These are phyloP conservation scores for Ptilonorhynchus violaceus DNA, from an alignment of 2,113 vertebrate genomes.

Conservation along the genomic window DNA sequence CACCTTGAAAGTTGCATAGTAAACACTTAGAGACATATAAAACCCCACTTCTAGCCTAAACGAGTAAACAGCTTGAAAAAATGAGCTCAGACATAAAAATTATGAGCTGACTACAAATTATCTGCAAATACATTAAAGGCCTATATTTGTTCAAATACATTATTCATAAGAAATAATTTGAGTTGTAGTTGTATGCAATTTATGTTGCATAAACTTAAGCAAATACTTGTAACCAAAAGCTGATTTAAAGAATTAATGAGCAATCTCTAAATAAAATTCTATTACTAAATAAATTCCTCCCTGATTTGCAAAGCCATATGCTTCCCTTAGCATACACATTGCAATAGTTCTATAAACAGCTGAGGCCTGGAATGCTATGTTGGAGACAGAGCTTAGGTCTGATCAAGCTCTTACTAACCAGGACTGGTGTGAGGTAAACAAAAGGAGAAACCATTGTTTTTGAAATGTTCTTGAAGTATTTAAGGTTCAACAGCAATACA, in stretches of 20 bases:
- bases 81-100: background rate
- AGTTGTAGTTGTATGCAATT: conserved; percentile 11
- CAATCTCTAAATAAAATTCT: conserved; percentile 34
- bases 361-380: background rate
- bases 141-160: conserved; percentile 46
- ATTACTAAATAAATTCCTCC: background rate
- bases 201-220: conserved; percentile 37
- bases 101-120: conserved; percentile 19
- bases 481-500: background rate
- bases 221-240: conserved; percentile 40
- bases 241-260: conserved; percentile 50
- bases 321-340: background rate
- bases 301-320: background rate
- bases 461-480: background rate
- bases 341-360: background rate
- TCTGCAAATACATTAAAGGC: conserved; percentile 26
- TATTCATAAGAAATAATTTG: conserved; percentile 46
- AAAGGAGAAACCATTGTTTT: background rate
- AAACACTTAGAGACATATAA: background rate
- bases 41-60: background rate
- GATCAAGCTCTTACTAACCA: background rate
- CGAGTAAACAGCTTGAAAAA: conserved; percentile 4
- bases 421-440: background rate
- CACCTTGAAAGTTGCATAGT: background rate
- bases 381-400: background rate